A percentile compares a stretch with the other conserved stretches of the same genome.
Evolutionary conservation across 2,113 vertebrate genomes (phyloP).

Genomic region (Pogonocichla stellata): DNA sequence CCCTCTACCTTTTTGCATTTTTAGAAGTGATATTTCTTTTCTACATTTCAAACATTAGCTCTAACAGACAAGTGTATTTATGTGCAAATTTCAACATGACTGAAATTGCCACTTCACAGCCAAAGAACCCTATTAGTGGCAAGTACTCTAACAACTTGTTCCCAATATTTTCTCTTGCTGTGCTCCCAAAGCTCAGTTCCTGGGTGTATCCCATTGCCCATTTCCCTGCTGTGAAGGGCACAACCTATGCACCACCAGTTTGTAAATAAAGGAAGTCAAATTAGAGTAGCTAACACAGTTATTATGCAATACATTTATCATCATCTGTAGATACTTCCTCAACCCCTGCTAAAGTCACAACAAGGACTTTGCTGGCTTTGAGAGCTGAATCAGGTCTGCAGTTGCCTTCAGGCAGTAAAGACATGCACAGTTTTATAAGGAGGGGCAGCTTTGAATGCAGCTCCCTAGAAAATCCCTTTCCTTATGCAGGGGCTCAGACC

Average conservation of each 20-base stretch:
- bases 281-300: neutral
- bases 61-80: conserved; percentile 3
- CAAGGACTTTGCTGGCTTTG: neutral
- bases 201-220: neutral
- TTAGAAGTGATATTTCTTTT: neutral
- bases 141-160: neutral
- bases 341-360: neutral
- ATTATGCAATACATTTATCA: neutral
- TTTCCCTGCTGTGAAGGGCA: neutral
- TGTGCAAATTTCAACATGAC: neutral
- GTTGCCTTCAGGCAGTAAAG: neutral
- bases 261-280: accelerated
- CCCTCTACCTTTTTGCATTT: neutral
- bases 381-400: neutral
- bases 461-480: neutral
- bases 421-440: neutral
- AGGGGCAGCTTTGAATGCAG: neutral
- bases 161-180: accelerated
- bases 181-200: neutral
- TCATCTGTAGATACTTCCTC: neutral
- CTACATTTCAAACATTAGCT: neutral
- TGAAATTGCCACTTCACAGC: neutral
- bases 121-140: neutral
- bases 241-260: accelerated
- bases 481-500: neutral